phyloP scores from a whole-genome alignment of 1,140 invertebrate species.

The Pseudobourletiella spinata region DNA sequence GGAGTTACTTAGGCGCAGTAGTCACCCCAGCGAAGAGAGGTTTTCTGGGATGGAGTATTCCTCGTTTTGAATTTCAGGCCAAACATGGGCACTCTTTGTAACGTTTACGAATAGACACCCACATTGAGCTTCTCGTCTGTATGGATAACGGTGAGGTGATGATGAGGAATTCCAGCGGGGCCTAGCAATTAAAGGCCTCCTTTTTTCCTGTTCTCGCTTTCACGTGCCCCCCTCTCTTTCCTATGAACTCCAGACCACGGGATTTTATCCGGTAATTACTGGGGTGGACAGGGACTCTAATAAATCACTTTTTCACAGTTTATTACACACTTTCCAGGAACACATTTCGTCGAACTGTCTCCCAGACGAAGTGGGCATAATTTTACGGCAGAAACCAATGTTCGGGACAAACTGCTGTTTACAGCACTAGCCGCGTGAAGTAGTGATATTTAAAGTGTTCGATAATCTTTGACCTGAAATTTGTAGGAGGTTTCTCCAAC shows the following conservation, averaged over 20 bases:
- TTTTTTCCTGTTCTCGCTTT: background rate
- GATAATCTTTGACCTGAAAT: too few relatives aligned
- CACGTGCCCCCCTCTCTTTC: too few relatives aligned
- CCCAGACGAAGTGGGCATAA: too few relatives aligned
- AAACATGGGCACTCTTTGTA: constrained; percentile 61
- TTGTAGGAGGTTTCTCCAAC: too few relatives aligned
- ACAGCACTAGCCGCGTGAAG: too few relatives aligned
- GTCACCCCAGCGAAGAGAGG: constrained; percentile 86
- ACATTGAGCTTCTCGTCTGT: constrained; percentile 10
- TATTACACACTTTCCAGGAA: too few relatives aligned
- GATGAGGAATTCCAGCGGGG: background rate
- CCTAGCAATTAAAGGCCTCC: background rate
- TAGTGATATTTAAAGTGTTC: too few relatives aligned
- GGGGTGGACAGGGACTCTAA: background rate
- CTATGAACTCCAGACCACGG: background rate
- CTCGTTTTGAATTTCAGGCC: constrained; percentile 85
- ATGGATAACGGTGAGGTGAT: background rate
- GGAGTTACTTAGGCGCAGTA: constrained; percentile 50
- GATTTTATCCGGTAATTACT: background rate
- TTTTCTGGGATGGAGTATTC: constrained; percentile 90
- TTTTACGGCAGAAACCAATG: too few relatives aligned
- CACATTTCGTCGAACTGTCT: too few relatives aligned
- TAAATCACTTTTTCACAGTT: too few relatives aligned
- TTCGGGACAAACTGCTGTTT: too few relatives aligned
- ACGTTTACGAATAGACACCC: constrained; percentile 22